Percentiles rank a stretch among this genome's conserved stretches.
Conservation (phyloP, 2,113 vertebrate genomes). For the Lycaon pictus region DNA sequence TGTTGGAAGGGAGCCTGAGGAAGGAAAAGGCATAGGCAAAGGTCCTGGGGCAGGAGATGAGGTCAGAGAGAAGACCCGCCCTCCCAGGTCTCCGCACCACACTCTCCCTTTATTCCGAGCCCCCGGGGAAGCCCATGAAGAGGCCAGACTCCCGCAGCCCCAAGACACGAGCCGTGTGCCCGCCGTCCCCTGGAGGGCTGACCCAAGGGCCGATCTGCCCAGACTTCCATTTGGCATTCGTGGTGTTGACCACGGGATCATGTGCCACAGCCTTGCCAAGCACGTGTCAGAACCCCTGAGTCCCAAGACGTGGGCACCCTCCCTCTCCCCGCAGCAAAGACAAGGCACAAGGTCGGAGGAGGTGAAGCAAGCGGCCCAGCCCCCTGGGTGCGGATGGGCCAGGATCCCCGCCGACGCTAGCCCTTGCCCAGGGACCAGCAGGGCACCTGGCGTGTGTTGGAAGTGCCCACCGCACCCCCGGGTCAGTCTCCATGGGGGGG, state of each 20-base stretch:
- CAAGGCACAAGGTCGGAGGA: not conserved
- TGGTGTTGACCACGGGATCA: rapidly evolving
- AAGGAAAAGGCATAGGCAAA: rapidly evolving
- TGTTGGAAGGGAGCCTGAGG: not conserved
- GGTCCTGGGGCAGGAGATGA: not conserved
- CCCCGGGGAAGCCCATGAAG: rapidly evolving
- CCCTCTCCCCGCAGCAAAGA: not conserved
- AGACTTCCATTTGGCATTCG: not conserved
- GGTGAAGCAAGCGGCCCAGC: not conserved
- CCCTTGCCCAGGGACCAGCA: not conserved
- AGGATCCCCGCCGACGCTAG: rapidly evolving
- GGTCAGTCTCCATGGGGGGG: not conserved
- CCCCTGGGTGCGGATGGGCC: rapidly evolving
- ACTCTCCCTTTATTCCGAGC: not conserved
- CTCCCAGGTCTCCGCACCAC: rapidly evolving
- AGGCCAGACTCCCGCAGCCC: not conserved
- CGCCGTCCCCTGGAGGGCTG: not conserved
- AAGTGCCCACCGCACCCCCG: not conserved
- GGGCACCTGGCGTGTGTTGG: too few species aligned
- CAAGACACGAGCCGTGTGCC: rapidly evolving
- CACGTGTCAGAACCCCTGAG: not conserved
- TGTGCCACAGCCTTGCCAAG: rapidly evolving
- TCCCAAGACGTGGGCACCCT: rapidly evolving
- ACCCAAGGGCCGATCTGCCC: not conserved
- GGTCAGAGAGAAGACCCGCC: not conserved